Evolutionary conservation across 2,888 invertebrate species (phyloP).

Genomic region (Agrypnus murinus): DNA sequence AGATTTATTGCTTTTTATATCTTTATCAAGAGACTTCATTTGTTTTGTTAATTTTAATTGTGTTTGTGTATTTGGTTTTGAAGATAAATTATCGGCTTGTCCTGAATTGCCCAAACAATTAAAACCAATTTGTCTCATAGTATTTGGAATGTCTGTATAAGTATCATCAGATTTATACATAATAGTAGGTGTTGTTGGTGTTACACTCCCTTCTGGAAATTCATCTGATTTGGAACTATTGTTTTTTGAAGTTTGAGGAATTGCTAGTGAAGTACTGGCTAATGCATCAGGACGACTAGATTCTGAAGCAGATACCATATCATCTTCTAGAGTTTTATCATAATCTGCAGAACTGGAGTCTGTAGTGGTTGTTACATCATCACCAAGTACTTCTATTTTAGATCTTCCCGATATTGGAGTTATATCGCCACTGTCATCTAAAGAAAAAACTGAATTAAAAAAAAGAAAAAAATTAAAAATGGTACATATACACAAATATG

Average conservation of each 20-base stretch:
- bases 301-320: slow-evolving; percentile 55
- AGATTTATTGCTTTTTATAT: neutral
- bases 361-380: slow-evolving; percentile 76
- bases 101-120: neutral
- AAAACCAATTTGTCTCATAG: neutral
- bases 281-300: neutral
- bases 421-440: slow-evolving; percentile 74
- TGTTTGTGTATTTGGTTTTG: slow-evolving; percentile 33
- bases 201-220: slow-evolving; percentile 47
- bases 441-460: too few relatives aligned
- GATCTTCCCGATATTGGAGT: slow-evolving; percentile 81
- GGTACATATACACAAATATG: too few relatives aligned
- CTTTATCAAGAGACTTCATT: slow-evolving; percentile 59
- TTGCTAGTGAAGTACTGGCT: neutral
- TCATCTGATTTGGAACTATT: slow-evolving; percentile 34
- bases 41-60: slow-evolving; percentile 54
- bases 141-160: neutral
- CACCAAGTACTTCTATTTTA: slow-evolving; percentile 80
- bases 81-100: neutral
- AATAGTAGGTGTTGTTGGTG: slow-evolving; percentile 52
- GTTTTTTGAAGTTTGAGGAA: neutral
- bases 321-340: slow-evolving; percentile 73
- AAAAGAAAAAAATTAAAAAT: too few relatives aligned
- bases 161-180: neutral
- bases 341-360: slow-evolving; percentile 76